Evolutionary conservation across 1,140 invertebrate genomes (phyloP).

Genomic region (Formica selysi): DNA sequence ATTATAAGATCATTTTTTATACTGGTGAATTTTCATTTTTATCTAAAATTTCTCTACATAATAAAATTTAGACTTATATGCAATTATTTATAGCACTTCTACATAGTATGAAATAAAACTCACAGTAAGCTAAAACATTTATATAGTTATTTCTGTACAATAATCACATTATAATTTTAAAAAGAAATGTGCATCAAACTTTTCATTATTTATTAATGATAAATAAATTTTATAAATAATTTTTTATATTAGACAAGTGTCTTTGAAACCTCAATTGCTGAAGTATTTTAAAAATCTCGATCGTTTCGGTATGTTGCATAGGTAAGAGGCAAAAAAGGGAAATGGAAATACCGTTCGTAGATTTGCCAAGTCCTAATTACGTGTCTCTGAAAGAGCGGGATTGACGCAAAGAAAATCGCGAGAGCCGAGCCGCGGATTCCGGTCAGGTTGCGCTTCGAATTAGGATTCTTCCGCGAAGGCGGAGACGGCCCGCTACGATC

Average conservation of each 20-base stretch:
- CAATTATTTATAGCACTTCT: slow-evolving; percentile 16
- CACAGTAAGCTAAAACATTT: background rate
- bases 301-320: background rate
- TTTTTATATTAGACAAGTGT: background rate
- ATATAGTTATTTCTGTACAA: slow-evolving; percentile 7
- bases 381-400: slow-evolving; percentile 17
- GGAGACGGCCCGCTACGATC: slow-evolving; percentile 23
- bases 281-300: background rate
- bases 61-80: slow-evolving; percentile 5
- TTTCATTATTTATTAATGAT: background rate
- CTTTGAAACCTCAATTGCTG: background rate
- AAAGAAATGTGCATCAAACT: background rate
- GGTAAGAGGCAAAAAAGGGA: background rate
- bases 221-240: slow-evolving; percentile 10
- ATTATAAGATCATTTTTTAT: slow-evolving; percentile 1
- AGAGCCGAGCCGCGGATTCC: slow-evolving; percentile 1
- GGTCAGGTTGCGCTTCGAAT: slow-evolving; percentile 45
- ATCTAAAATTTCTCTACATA: background rate
- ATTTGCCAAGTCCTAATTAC: slow-evolving; percentile 39
- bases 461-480: slow-evolving; percentile 43
- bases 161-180: background rate
- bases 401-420: slow-evolving; percentile 43
- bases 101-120: background rate
- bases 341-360: background rate
- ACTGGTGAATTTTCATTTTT: background rate